These are phyloP conservation scores for Vanessa atalanta DNA, from an alignment of 1,140 invertebrate species.

Conservation along the genomic window DNA sequence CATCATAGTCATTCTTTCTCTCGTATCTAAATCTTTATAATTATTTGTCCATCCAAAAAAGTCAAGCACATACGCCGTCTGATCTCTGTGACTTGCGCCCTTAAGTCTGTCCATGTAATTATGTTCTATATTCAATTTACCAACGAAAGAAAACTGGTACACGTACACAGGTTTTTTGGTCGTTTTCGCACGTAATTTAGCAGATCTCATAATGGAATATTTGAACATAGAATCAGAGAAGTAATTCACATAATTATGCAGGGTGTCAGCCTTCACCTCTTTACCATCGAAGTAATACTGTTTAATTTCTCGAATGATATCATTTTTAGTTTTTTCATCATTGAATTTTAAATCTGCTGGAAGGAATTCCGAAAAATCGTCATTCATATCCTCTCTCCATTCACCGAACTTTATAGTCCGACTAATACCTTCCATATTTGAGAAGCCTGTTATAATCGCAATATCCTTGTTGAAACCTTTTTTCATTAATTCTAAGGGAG, in stretches of 20 bases:
- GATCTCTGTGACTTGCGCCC: constrained; percentile 72
- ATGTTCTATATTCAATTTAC: constrained; percentile 64
- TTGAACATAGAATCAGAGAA: constrained; percentile 74
- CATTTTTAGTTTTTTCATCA: constrained; percentile 49
- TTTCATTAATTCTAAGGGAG: constrained; percentile 58
- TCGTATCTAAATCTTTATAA: constrained; percentile 58
- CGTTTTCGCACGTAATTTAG: constrained; percentile 53
- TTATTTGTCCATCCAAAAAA: constrained; percentile 58
- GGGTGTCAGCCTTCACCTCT: constrained; percentile 47
- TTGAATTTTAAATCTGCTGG: constrained; percentile 65
- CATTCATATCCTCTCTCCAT: constrained; percentile 69
- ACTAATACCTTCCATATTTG: constrained; percentile 74
- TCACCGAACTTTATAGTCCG: constrained; percentile 60
- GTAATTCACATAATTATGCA: constrained; percentile 65
- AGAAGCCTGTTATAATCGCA: constrained; percentile 63
- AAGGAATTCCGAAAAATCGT: constrained; percentile 62
- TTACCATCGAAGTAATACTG: constrained; percentile 65
- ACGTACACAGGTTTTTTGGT: constrained; percentile 55
- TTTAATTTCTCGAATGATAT: constrained; percentile 52
- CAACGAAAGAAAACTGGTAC: constrained; percentile 72
- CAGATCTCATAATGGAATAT: constrained; percentile 64
- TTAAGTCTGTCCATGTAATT: constrained; percentile 64
- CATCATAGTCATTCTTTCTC: constrained; percentile 67
- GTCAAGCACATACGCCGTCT: constrained; percentile 67
- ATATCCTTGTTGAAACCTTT: constrained; percentile 54